A percentile compares a stretch with the other conserved stretches of the same genome.
Evolutionary conservation across 2,888 invertebrate species (phyloP).

Genomic region (Agrotis exclamationis): DNA sequence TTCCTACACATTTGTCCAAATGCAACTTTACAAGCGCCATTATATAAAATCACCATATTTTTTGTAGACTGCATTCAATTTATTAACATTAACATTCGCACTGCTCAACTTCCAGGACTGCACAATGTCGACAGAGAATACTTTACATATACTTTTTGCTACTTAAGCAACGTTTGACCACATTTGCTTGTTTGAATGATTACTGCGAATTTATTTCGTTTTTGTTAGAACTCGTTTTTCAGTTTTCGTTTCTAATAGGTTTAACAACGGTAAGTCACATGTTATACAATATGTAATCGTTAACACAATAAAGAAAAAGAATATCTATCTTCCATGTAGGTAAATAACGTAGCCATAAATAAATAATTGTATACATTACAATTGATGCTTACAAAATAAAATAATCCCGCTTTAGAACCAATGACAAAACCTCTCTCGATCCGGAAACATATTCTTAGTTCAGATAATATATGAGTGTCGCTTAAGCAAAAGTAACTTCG

Average conservation of each 20-base stretch:
- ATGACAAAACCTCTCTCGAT: conserved; percentile 84
- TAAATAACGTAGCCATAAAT: conserved; percentile 64
- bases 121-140: conserved; percentile 30
- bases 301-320: conserved; percentile 43
- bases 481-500: conserved; percentile 89
- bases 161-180: conserved; percentile 24
- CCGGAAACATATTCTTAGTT: conserved; percentile 89
- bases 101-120: conserved; percentile 47
- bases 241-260: conserved; percentile 18
- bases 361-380: conserved; percentile 67
- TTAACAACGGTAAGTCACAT: conserved; percentile 29
- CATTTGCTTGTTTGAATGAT: conserved; percentile 28
- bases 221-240: conserved; percentile 16
- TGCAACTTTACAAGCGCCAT: conserved; percentile 70
- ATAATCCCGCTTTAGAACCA: conserved; percentile 75
- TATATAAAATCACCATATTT: conserved; percentile 65
- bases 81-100: conserved; percentile 58
- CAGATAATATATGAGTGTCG: conserved; percentile 86
- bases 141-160: conserved; percentile 43
- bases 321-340: conserved; percentile 56
- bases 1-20: conserved; percentile 71
- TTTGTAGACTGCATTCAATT: conserved; percentile 58
- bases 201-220: conserved; percentile 12
- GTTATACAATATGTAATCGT: conserved; percentile 40
- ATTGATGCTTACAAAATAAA: conserved; percentile 73